Evolutionary conservation across 2,888 invertebrate species (phyloP).

Genomic region (Apodemia mormo): DNA sequence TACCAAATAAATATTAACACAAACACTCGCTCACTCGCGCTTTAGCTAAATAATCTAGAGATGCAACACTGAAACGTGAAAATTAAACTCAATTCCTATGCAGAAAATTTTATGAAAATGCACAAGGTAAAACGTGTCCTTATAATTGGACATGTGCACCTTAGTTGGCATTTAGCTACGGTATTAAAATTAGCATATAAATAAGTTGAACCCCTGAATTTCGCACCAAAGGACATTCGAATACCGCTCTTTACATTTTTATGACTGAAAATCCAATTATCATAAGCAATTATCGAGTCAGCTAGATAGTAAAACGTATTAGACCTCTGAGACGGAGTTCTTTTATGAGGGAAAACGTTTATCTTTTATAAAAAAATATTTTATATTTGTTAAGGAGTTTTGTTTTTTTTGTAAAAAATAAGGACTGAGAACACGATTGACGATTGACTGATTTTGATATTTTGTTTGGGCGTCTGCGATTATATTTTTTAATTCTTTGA

Average conservation of each 20-base stretch:
- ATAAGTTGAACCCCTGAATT: slow-evolving; percentile 68
- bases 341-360: slow-evolving; percentile 19
- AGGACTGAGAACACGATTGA: too few relatives aligned
- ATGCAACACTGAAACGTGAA: slow-evolving; percentile 52
- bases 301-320: slow-evolving; percentile 59
- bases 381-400: not conserved
- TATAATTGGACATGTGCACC: slow-evolving; percentile 76
- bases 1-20: slow-evolving; percentile 56
- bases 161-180: slow-evolving; percentile 67
- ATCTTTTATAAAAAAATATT: not conserved
- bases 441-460: too few relatives aligned
- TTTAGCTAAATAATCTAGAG: slow-evolving; percentile 48
- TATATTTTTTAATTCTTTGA: too few relatives aligned
- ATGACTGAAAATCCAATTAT: slow-evolving; percentile 76
- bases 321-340: slow-evolving; percentile 34
- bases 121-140: slow-evolving; percentile 72
- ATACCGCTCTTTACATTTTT: slow-evolving; percentile 66
- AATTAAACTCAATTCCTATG: slow-evolving; percentile 56
- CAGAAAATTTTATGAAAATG: slow-evolving; percentile 73
- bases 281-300: slow-evolving; percentile 73
- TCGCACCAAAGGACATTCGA: slow-evolving; percentile 54
- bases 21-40: slow-evolving; percentile 42
- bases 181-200: slow-evolving; percentile 73
- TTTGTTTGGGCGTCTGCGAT: too few relatives aligned
- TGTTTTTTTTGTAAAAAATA: not conserved